Evolutionary conservation across 53 echinoderm and acorn worm species (phyloP).

Genomic region (Henricia sp.): DNA sequence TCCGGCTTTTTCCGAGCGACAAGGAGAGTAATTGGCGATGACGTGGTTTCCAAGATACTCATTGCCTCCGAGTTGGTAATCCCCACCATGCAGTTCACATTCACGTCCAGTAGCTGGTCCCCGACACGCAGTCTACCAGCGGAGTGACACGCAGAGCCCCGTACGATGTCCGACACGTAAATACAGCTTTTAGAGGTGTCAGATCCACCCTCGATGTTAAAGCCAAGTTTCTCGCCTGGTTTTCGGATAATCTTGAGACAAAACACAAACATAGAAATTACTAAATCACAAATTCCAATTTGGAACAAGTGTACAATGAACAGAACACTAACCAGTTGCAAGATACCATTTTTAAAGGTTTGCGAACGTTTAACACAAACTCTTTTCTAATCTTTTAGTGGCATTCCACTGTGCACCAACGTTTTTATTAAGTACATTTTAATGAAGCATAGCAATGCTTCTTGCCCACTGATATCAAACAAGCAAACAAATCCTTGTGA

Average conservation of each 20-base stretch:
- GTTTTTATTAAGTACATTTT: too few species aligned
- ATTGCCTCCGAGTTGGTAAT: slow-evolving; percentile 85
- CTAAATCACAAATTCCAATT: neutral
- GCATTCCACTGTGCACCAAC: too few species aligned
- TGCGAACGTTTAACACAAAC: neutral
- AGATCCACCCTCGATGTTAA: slow-evolving; percentile 82
- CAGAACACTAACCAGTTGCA: too few species aligned
- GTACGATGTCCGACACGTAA: slow-evolving; percentile 68
- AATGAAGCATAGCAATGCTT: too few species aligned
- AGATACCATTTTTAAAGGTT: too few species aligned
- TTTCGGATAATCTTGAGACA: slow-evolving; percentile 67
- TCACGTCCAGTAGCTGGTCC: slow-evolving; percentile 91
- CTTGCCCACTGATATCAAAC: too few species aligned
- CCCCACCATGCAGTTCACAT: slow-evolving; percentile 92
- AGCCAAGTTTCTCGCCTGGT: slow-evolving; percentile 75
- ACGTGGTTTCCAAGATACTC: slow-evolving; percentile 73
- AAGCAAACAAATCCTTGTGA: too few species aligned
- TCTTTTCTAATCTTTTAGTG: too few species aligned
- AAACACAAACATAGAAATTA: neutral
- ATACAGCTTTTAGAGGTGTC: slow-evolving; percentile 88
- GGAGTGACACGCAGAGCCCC: slow-evolving; percentile 70
- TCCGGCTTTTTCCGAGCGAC: slow-evolving; percentile 80
- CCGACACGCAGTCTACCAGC: slow-evolving; percentile 74
- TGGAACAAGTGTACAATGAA: too few species aligned
- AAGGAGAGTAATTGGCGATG: slow-evolving; percentile 69